Evolutionary conservation across 2,888 invertebrate genomes (phyloP), one percentile per base, ranked within the genome.

Genomic region (Agriopis leucophaearia): DNA sequence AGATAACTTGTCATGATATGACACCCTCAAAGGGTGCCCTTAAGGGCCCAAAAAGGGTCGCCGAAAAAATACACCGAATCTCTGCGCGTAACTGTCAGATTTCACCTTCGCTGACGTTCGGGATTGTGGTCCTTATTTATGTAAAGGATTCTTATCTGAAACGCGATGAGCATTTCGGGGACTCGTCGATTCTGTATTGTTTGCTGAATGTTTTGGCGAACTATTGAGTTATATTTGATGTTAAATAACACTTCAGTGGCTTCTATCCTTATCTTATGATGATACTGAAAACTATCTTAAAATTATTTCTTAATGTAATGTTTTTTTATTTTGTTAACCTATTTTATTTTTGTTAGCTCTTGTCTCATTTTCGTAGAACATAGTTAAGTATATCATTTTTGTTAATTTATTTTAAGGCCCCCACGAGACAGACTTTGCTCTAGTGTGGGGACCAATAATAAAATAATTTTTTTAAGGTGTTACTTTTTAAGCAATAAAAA

Each of bases 1-100:
- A 72, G 72, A 78, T 77, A 72, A 72, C 70, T 64, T 74, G 74
- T 74, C 73, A 71, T 66, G 76, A 77, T 76, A 78, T 66, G 73
- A 73, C 71, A 65, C 67, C 72, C 73, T 68, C 70, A 70, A 70
- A 72, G 71, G 62, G 60, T 47, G 51, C 45, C 60, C 64, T 36
- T 27, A 51, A 60, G 66, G 61, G 63, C 52, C 66, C n/a, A 54
- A 60, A 65, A 70, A 66, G 67, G 65, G 61, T 74, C 70, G 69
- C 44, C 61, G 60, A 57, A 74, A 72, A 71, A 74, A 72, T 73
- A 64, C 42, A 66, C 54, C 59, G 57, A 63, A 57, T 47, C 60
- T 64, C 56, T 64, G 68, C 40, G 54, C 56, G 60, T 60, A 57
- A 68, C 64, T 71, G 71, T 69, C 71, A 70, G 70, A 65, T 68